A percentile compares a stretch with the other conserved stretches of the same genome.
These are phyloP conservation scores for Anthophora plumipes DNA, from an alignment of 2,888 invertebrate genomes.

Conservation along the genomic window DNA sequence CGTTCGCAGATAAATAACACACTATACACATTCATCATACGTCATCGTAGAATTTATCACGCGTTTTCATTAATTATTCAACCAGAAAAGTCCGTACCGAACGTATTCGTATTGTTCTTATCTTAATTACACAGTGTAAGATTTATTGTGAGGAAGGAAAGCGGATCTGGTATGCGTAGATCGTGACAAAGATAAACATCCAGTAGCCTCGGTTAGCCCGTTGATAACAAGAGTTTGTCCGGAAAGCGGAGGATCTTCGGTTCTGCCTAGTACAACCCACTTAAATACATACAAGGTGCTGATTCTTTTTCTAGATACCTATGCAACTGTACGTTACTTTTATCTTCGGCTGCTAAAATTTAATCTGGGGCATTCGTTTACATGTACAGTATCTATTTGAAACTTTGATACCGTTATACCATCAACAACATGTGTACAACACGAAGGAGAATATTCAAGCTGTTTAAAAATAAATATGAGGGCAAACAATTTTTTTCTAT, in stretches of 20 bases:
- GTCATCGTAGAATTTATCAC: conserved; percentile 30
- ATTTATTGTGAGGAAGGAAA: conserved; percentile 39
- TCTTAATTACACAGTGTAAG: conserved; percentile 49
- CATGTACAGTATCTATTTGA: neutral
- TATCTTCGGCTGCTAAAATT: conserved; percentile 14
- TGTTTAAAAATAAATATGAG: neutral
- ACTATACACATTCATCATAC: conserved; percentile 18
- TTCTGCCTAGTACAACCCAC: neutral
- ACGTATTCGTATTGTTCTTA: conserved; percentile 45
- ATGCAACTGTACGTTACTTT: neutral
- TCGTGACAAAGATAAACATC: conserved; percentile 36
- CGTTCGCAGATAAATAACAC: conserved; percentile 32
- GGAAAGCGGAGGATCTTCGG: conserved; percentile 23
- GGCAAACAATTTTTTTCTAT: too few species aligned
- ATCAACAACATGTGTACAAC: neutral
- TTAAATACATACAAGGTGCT: neutral
- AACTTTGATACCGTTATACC: neutral
- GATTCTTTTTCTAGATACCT: conserved; percentile 27
- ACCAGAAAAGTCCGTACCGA: conserved; percentile 37
- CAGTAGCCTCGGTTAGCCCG: neutral
- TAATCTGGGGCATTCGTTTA: conserved; percentile 30
- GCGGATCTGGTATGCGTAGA: conserved; percentile 32
- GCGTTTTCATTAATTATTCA: conserved; percentile 52
- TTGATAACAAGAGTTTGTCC: conserved; percentile 33
- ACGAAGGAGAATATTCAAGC: neutral